Conservation (phyloP, 2,888 invertebrate species). For the Ormyrus labotus region DNA sequence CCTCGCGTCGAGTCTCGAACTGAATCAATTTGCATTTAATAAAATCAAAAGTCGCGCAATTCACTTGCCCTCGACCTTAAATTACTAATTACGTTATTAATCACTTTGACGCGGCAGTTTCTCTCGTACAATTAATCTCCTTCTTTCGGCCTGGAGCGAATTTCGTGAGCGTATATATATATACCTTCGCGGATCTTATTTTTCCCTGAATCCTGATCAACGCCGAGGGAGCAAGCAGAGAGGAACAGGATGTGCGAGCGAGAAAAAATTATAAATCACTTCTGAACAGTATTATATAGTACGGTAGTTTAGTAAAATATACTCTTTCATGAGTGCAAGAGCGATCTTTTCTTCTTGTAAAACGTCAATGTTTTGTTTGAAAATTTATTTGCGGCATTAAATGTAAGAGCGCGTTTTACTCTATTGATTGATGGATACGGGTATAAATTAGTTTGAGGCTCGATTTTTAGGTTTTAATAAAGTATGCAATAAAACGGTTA, state of each 20-base stretch:
- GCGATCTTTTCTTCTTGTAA: neutral
- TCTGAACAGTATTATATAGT: constrained; percentile 14
- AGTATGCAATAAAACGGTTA: too few species aligned
- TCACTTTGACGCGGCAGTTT: constrained; percentile 53
- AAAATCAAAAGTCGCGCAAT: constrained; percentile 52
- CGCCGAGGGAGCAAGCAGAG: neutral
- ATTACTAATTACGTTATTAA: constrained; percentile 57
- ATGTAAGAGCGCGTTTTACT: neutral
- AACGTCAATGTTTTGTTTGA: neutral
- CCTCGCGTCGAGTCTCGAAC: neutral
- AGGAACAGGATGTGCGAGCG: constrained; percentile 26
- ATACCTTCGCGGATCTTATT: constrained; percentile 35
- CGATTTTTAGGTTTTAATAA: too few species aligned
- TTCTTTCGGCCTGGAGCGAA: constrained; percentile 40
- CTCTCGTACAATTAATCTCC: constrained; percentile 53
- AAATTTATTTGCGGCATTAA: constrained; percentile 20
- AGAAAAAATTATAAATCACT: constrained; percentile 48
- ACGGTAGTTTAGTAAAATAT: constrained; percentile 25
- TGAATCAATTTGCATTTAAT: constrained; percentile 55
- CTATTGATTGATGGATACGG: neutral
- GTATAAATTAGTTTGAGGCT: neutral
- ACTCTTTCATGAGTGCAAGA: neutral
- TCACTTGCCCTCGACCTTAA: constrained; percentile 49
- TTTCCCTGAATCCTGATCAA: constrained; percentile 17
- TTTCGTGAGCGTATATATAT: constrained; percentile 31